Percentiles rank a stretch among this genome's conserved stretches.
Conservation (phyloP, 2,113 vertebrate genomes). For the Trichomycterus rosablanca region DNA sequence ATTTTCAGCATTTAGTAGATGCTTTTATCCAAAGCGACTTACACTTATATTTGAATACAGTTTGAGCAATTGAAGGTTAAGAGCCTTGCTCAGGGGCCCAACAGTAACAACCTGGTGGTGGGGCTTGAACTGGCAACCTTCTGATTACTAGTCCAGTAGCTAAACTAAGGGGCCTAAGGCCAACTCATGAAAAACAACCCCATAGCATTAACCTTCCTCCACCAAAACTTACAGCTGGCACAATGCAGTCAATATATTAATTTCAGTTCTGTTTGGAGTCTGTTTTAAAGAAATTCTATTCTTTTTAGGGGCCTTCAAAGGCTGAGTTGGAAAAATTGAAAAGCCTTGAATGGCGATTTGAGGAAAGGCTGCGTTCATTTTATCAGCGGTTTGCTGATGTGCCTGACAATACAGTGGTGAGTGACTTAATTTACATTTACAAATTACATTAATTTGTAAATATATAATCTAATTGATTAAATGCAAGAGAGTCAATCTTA, state of each 20-base stretch:
- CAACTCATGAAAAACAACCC: too few species aligned
- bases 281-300: not conserved
- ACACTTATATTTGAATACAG: not conserved
- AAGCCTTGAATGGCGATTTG: conserved; percentile 69
- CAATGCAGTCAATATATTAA: too few species aligned
- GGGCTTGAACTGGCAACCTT: too few species aligned
- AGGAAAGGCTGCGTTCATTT: conserved; percentile 63
- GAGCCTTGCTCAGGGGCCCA: too few species aligned
- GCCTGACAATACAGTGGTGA: conserved; percentile 67
- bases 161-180: too few species aligned
- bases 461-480: too few species aligned
- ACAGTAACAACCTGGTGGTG: too few species aligned
- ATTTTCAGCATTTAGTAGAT: too few species aligned
- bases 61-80: too few species aligned
- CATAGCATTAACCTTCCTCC: too few species aligned
- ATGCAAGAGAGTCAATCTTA: not conserved
- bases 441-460: not conserved
- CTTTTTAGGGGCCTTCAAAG: conserved; percentile 14
- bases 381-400: conserved; percentile 56
- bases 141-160: too few species aligned
- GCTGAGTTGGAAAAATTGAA: conserved; percentile 58
- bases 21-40: not conserved
- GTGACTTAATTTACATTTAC: conserved; percentile 21
- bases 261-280: not conserved
- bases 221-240: too few species aligned